Evolutionary conservation across 2,113 vertebrate species (phyloP), one percentile per base, ranked within the genome.

Genomic region (Calidris pygmaea): DNA sequence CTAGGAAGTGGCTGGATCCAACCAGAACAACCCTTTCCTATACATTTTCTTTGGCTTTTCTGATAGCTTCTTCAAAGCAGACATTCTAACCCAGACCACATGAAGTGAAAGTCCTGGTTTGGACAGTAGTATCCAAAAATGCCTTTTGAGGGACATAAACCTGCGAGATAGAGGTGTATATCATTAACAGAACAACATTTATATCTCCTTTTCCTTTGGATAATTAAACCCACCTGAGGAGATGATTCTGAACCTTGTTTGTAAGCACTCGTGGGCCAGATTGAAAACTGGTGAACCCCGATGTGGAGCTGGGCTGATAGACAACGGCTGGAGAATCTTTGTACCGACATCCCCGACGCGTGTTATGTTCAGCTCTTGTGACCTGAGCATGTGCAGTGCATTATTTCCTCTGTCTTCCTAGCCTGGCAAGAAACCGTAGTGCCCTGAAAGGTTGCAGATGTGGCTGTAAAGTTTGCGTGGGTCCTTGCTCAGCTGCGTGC

Each of bases 371-470:
- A 88, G 80, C 79, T 80, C 43, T 22, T 52, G 79, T 72, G 88
- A 90, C 70, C 68, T 84, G 79, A 94, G 72, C 83, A 78, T 23
- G 52, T 68, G 68, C 68, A 86, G 60, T 39, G 12, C 1, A 1
- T 86, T 71, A 47, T 81, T 93, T 94, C 52, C 79, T 78, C 52
- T 81, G 0, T 56, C 72, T 67, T 32, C 3, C 2, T 63, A 78
- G 39, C 86, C 91, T 87, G 81, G 85, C 78, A 93, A 91, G 82
- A 67, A 76, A 74, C 63, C 29, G 6, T 3, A 14, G 56, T 60
- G 66, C 68, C 75, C 90, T 84, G 88, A 88, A 90, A 93, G 80
- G 59, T 95, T 95, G 56, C 75, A 95, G 78, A 73, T 92, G 92
- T 59, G 75, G 20, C 86, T 52, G 5, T 87, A 32, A 92, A 89